These are phyloP conservation scores for Stenoptilia bipunctidactyla DNA, from an alignment of 2,888 invertebrate genomes.

Conservation along the genomic window DNA sequence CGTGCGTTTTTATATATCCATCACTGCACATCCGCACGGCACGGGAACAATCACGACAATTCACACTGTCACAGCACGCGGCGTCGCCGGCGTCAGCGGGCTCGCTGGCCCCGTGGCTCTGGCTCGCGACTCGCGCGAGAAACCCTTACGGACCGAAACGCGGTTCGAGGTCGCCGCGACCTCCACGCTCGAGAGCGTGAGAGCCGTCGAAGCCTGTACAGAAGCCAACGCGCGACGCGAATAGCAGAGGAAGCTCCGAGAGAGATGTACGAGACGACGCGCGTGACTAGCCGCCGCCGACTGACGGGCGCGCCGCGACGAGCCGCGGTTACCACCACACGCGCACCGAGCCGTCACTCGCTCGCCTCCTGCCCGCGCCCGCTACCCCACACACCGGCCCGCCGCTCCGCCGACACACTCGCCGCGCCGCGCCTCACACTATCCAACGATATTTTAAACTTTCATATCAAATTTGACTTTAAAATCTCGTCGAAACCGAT, in stretches of 20 bases:
- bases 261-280: constrained; percentile 56
- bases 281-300: constrained; percentile 67
- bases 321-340: constrained; percentile 51
- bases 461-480: constrained; percentile 63
- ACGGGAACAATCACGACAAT: constrained; percentile 49
- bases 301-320: constrained; percentile 65
- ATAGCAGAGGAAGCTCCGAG: constrained; percentile 37
- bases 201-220: constrained; percentile 52
- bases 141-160: constrained; percentile 36
- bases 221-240: constrained; percentile 46
- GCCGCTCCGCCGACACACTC: constrained; percentile 4
- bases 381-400: constrained; percentile 21
- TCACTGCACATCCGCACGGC: constrained; percentile 70
- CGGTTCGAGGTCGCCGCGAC: constrained; percentile 41
- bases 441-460: constrained; percentile 57
- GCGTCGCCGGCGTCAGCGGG: constrained; percentile 18
- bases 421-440: constrained; percentile 21
- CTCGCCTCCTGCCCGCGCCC: constrained; percentile 38
- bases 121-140: constrained; percentile 40
- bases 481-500: constrained; percentile 47
- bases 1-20: constrained; percentile 58
- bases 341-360: too few relatives aligned
- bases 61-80: constrained; percentile 68
- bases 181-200: constrained; percentile 61
- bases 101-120: constrained; percentile 20